These are phyloP conservation scores for Mythimna vitellina DNA, from an alignment of 2,888 invertebrate genomes.

Conservation along the genomic window DNA sequence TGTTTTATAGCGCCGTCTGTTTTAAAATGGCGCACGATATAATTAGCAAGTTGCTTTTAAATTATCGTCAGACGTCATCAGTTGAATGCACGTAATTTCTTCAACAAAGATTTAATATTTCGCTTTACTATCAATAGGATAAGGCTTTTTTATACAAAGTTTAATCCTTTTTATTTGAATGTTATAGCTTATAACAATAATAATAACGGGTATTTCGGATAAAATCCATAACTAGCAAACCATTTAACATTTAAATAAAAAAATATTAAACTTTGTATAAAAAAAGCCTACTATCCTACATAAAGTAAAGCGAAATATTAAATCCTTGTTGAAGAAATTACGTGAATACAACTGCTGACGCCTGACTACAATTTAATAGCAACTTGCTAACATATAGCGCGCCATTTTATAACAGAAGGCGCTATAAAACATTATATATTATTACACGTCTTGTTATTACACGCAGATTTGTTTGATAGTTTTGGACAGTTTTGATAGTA, in stretches of 20 bases:
- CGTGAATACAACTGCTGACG: background rate
- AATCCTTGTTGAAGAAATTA: background rate
- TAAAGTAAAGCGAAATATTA: background rate
- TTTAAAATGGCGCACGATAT: background rate
- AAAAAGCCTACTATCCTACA: background rate
- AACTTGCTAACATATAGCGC: conserved; percentile 3
- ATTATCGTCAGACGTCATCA: conserved; percentile 34
- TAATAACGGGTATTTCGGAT: no score
- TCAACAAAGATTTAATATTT: background rate
- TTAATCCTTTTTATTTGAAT: background rate
- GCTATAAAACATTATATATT: background rate
- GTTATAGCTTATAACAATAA: no score
- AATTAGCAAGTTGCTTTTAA: conserved; percentile 35
- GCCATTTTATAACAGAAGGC: background rate
- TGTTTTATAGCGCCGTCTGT: conserved; percentile 5
- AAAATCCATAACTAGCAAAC: no score
- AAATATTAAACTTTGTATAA: background rate
- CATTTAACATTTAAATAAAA: background rate
- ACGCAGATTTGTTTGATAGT: no score
- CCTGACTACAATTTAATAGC: conserved; percentile 45
- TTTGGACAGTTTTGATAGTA: no score
- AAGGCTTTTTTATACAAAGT: background rate
- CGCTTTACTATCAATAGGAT: background rate
- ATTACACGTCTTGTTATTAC: background rate
- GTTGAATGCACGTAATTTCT: background rate